phyloP scores from a whole-genome alignment of 2,797 vertebrate species.

The Leptodactylus fallax region DNA sequence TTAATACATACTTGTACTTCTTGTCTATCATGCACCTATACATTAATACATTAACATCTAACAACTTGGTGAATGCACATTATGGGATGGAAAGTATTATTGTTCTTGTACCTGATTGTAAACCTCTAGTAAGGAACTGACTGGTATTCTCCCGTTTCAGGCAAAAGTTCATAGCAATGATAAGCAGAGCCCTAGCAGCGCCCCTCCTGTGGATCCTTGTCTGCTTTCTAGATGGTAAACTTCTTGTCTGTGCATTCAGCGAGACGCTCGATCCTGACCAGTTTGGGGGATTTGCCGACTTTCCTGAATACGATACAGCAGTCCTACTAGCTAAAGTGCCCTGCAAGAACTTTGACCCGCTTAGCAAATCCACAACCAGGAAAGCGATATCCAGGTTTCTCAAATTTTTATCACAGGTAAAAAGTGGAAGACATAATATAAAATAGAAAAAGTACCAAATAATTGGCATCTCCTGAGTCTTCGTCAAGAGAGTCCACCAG shows the following conservation, averaged over 20 bases:
- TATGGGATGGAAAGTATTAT: no score
- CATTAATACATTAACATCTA: no score
- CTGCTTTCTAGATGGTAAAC: conserved; percentile 44
- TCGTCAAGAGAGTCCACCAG: no score
- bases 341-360: conserved; percentile 42
- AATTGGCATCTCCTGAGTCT: no score
- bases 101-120: not conserved
- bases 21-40: no score
- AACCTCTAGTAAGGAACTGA: not conserved
- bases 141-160: conserved; percentile 16
- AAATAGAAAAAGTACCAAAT: not conserved
- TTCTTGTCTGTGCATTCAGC: conserved; percentile 46
- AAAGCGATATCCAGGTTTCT: conserved; percentile 56
- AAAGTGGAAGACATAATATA: not conserved
- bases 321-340: conserved; percentile 47
- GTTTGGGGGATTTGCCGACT: conserved; percentile 45
- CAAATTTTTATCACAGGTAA: conserved; percentile 57
- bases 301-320: not conserved
- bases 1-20: no score
- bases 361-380: conserved; percentile 18
- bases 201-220: conserved; percentile 41
- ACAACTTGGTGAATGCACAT: no score
- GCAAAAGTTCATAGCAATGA: conserved; percentile 31
- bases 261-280: conserved; percentile 48
- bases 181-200: conserved; percentile 27